Percentiles rank a stretch among this genome's conserved stretches.
These are phyloP conservation scores for Aphelocoma californica DNA, from an alignment of 2,797 vertebrate genomes.

Conservation along the genomic window DNA sequence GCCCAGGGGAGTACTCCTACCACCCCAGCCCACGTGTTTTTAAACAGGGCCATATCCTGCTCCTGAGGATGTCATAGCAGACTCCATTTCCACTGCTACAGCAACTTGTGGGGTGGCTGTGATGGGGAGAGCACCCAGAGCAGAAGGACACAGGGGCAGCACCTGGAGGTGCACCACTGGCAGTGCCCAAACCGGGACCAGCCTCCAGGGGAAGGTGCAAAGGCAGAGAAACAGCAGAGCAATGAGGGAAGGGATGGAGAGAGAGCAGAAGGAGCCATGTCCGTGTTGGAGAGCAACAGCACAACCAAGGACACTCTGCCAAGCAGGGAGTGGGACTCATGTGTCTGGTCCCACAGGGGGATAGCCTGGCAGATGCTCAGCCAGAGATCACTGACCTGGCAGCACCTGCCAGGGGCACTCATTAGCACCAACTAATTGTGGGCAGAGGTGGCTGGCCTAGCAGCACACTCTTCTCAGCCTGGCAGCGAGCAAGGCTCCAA, in stretches of 20 bases:
- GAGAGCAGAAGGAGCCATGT: background rate
- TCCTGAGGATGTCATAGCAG: background rate
- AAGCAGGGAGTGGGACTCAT: background rate
- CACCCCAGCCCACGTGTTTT: fast-evolving
- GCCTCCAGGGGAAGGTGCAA: background rate
- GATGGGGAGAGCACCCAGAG: background rate
- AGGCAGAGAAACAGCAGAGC: background rate
- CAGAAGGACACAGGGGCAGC: background rate
- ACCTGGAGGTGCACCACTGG: background rate
- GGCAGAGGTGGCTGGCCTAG: background rate
- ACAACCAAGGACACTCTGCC: fast-evolving
- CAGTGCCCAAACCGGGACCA: background rate
- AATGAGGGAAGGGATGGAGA: background rate
- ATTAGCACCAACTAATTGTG: background rate
- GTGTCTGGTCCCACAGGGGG: fast-evolving
- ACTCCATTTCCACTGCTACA: background rate
- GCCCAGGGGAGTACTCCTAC: background rate
- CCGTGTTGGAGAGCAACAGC: fast-evolving
- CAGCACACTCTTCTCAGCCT: background rate
- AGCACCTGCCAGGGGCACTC: background rate
- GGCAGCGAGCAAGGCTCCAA: fast-evolving
- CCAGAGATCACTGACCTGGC: background rate
- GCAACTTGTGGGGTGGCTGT: background rate
- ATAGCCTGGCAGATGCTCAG: background rate
- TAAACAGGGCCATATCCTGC: background rate